Conservation (phyloP, 2,888 invertebrate species). For the Chironomus riparius region DNA sequence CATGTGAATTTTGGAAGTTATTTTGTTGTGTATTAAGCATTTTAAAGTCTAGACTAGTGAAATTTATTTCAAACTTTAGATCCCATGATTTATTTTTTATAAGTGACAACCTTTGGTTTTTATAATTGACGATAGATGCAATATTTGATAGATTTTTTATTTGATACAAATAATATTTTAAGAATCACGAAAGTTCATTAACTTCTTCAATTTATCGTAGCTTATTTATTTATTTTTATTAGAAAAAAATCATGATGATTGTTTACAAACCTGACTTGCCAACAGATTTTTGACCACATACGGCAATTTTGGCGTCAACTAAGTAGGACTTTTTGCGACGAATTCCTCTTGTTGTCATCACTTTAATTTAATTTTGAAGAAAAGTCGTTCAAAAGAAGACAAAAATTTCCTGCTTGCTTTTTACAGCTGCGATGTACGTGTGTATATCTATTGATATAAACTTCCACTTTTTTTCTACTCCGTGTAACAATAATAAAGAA, state of each 20-base stretch:
- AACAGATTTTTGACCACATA: constrained; percentile 80
- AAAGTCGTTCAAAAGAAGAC: neutral
- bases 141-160: too few relatives aligned
- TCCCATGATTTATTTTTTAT: too few relatives aligned
- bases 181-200: too few relatives aligned
- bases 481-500: neutral
- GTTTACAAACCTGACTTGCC: constrained; percentile 74
- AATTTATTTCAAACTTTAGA: too few relatives aligned
- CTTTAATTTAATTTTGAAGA: constrained; percentile 28
- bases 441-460: neutral
- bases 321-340: constrained; percentile 82
- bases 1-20: too few relatives aligned
- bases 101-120: too few relatives aligned
- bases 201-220: too few relatives aligned
- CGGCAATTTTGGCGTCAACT: constrained; percentile 83
- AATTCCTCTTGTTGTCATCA: constrained; percentile 70
- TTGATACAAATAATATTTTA: too few relatives aligned
- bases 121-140: too few relatives aligned
- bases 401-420: neutral
- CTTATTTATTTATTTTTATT: too few relatives aligned
- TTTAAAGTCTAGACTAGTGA: too few relatives aligned
- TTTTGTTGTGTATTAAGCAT: too few relatives aligned
- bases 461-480: neutral
- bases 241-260: neutral
- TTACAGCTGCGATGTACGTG: neutral